phyloP scores from a whole-genome alignment of 2,888 invertebrate genomes.

The Abscondita cerata region DNA sequence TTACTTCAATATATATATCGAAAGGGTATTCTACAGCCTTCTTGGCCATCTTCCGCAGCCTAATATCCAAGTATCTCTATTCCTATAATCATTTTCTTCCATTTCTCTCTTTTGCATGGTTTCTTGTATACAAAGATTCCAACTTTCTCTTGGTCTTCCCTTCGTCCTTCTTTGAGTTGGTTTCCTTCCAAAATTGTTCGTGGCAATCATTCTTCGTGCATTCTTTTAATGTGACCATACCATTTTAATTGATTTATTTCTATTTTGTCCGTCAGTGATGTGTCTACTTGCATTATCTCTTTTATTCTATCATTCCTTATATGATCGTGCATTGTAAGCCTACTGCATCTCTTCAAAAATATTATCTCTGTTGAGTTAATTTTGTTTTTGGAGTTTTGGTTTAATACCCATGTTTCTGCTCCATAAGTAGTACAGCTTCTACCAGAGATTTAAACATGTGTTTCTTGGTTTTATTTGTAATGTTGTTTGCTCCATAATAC shows the following conservation, averaged over 20 bases:
- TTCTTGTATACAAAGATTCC: background rate
- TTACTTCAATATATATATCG: too few relatives aligned
- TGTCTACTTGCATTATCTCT: background rate
- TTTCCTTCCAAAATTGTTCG: background rate
- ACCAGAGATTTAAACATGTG: constrained; percentile 10
- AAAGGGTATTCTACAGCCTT: too few relatives aligned
- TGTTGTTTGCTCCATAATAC: constrained; percentile 6
- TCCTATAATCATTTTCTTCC: background rate
- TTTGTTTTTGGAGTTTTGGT: too few relatives aligned
- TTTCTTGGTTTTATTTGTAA: constrained; percentile 1
- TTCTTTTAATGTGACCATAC: background rate
- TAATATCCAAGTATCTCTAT: too few relatives aligned
- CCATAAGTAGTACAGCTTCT: constrained; percentile 5
- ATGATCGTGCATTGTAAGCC: too few relatives aligned
- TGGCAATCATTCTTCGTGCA: background rate
- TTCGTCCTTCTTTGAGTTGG: background rate
- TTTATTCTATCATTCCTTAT: too few relatives aligned
- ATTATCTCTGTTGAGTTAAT: too few relatives aligned
- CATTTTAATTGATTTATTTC: background rate
- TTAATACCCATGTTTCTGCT: constrained; percentile 3
- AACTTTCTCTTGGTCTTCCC: background rate
- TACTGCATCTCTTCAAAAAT: too few relatives aligned
- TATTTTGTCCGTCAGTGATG: background rate
- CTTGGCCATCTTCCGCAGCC: background rate
- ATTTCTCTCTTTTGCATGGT: background rate